phyloP scores from a whole-genome alignment of 2,888 invertebrate species.

The Noctua pronuba region DNA sequence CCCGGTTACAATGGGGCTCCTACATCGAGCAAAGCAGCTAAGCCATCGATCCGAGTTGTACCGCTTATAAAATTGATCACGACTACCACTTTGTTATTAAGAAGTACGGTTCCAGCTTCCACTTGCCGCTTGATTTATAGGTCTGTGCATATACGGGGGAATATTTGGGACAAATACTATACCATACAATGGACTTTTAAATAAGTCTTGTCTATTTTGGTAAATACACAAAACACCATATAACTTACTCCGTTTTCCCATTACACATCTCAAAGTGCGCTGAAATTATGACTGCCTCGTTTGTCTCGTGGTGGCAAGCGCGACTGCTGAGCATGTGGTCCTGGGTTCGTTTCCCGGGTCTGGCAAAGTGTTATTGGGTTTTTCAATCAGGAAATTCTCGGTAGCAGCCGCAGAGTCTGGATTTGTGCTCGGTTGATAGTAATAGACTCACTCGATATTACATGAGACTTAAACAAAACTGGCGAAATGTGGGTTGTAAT shows the following conservation, averaged over 20 bases:
- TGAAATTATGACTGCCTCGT: background rate
- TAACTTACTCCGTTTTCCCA: no score
- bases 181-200: background rate
- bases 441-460: no score
- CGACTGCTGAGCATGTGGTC: no score
- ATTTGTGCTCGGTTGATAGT: no score
- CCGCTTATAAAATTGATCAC: constrained; percentile 58
- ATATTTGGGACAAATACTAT: background rate
- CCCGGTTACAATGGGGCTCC: constrained; percentile 5
- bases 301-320: background rate
- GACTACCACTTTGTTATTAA: constrained; percentile 49
- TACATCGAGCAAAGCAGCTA: background rate
- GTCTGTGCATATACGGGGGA: background rate
- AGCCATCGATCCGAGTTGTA: constrained; percentile 48
- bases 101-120: constrained; percentile 31
- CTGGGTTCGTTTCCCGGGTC: no score
- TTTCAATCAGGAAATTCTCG: no score
- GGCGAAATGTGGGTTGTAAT: no score
- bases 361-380: no score
- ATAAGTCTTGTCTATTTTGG: background rate
- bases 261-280: no score
- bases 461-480: no score
- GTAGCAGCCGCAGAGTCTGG: no score
- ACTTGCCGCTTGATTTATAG: constrained; percentile 60
- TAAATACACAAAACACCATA: background rate